Evolutionary conservation across 1,140 invertebrate species (phyloP).

Genomic region (Drosophila tristis): DNA sequence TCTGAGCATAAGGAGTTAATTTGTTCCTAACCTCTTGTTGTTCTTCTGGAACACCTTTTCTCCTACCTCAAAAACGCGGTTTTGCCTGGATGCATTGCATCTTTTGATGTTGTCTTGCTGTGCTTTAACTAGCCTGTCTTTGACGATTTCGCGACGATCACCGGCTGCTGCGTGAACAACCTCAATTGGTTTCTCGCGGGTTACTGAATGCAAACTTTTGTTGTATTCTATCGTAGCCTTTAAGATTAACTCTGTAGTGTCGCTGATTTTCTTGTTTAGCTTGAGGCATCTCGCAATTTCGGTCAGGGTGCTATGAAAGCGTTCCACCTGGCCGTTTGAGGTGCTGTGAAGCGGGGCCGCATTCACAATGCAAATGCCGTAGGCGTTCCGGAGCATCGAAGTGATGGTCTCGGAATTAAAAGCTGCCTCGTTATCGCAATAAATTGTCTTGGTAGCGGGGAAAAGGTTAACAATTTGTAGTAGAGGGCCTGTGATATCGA

Average conservation of each 20-base stretch:
- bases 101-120: slow-evolving; percentile 23
- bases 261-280: slow-evolving; percentile 9
- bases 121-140: slow-evolving; percentile 13
- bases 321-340: slow-evolving; percentile 25
- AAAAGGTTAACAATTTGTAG: slow-evolving; percentile 32
- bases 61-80: slow-evolving; percentile 23
- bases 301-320: slow-evolving; percentile 16
- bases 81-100: slow-evolving; percentile 15
- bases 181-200: slow-evolving; percentile 21
- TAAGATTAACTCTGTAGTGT: slow-evolving; percentile 29
- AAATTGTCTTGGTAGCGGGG: slow-evolving; percentile 20
- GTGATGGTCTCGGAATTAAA: slow-evolving; percentile 36
- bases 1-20: slow-evolving; percentile 24
- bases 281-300: slow-evolving; percentile 13
- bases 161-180: slow-evolving; percentile 8
- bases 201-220: slow-evolving; percentile 33
- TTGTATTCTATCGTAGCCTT: slow-evolving; percentile 27
- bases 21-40: slow-evolving; percentile 33
- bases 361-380: slow-evolving; percentile 20
- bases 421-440: slow-evolving; percentile 33
- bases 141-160: slow-evolving; percentile 11
- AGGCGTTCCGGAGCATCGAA: slow-evolving; percentile 15
- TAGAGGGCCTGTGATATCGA: slow-evolving; percentile 14
- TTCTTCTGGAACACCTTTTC: slow-evolving; percentile 21
- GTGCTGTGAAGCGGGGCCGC: slow-evolving; percentile 33